Evolutionary conservation across 2,113 vertebrate genomes (phyloP).

Genomic region (Empidonax alnorum): DNA sequence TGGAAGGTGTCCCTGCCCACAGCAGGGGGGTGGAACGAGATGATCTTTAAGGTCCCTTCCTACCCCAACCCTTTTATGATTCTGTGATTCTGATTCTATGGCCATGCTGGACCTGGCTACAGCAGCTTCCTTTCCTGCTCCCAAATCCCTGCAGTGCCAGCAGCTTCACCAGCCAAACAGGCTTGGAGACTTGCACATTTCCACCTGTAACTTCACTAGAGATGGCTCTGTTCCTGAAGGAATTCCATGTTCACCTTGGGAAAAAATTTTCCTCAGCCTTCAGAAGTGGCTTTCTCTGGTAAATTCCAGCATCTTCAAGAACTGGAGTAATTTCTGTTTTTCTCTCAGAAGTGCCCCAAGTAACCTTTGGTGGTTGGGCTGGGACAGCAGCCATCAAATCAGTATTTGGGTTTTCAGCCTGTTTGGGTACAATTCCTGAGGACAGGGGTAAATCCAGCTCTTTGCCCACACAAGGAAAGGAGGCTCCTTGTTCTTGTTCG

Average conservation of each 20-base stretch:
- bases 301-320: neutral
- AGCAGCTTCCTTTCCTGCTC: neutral
- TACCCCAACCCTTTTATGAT: neutral
- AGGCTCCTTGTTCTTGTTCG: neutral
- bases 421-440: neutral
- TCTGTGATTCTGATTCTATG: neutral
- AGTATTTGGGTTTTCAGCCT: neutral
- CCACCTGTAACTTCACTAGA: rapidly evolving
- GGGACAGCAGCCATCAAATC: neutral
- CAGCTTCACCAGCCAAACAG: neutral
- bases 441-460: neutral
- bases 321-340: neutral
- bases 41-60: neutral
- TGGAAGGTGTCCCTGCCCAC: neutral
- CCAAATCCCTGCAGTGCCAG: neutral
- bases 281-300: neutral
- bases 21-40: rapidly evolving
- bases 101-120: neutral
- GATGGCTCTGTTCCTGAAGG: neutral
- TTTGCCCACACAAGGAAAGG: too few species aligned
- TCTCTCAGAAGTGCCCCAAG: neutral
- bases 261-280: neutral
- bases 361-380: neutral
- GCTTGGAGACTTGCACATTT: neutral
- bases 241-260: neutral